A percentile compares a stretch with the other conserved stretches of the same genome.
phyloP scores from a whole-genome alignment of 2,113 vertebrate species.

The Ophiodon elongatus region DNA sequence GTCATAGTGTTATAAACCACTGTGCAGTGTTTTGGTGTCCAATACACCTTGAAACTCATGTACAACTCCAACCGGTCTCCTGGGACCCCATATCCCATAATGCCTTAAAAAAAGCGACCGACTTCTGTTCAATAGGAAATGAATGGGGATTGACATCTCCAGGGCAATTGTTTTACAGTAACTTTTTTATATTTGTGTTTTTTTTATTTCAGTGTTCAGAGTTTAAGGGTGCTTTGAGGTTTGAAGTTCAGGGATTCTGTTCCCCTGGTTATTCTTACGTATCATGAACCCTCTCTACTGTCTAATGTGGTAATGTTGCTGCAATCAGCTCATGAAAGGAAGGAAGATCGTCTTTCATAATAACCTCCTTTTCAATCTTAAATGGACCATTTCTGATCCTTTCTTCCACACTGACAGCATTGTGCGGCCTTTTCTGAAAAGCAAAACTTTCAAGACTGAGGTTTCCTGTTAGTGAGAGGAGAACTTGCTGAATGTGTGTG shows the following conservation, averaged over 20 bases:
- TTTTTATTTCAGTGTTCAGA: neutral
- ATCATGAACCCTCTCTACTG: neutral
- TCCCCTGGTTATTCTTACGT: neutral
- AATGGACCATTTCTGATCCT: neutral
- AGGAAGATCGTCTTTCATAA: neutral
- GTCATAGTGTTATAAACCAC: neutral
- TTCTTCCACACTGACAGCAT: neutral
- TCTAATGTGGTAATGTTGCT: neutral
- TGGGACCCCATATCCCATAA: neutral
- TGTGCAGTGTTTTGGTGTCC: neutral
- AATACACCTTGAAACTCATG: neutral
- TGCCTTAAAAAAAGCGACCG: neutral
- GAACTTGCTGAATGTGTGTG: constrained; percentile 3
- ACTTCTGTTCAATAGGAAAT: neutral
- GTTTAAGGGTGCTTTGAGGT: constrained; percentile 3
- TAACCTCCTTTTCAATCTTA: neutral
- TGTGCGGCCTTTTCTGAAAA: neutral
- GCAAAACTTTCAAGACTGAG: constrained; percentile 1
- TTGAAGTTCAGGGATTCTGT: neutral
- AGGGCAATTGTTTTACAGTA: neutral
- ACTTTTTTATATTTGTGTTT: neutral
- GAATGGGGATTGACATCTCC: neutral
- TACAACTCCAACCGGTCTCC: neutral
- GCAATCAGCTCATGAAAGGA: constrained; percentile 1
- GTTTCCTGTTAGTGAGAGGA: neutral